Evolutionary conservation across 2,113 vertebrate species (phyloP).

Genomic region (Erythrocebus patas): DNA sequence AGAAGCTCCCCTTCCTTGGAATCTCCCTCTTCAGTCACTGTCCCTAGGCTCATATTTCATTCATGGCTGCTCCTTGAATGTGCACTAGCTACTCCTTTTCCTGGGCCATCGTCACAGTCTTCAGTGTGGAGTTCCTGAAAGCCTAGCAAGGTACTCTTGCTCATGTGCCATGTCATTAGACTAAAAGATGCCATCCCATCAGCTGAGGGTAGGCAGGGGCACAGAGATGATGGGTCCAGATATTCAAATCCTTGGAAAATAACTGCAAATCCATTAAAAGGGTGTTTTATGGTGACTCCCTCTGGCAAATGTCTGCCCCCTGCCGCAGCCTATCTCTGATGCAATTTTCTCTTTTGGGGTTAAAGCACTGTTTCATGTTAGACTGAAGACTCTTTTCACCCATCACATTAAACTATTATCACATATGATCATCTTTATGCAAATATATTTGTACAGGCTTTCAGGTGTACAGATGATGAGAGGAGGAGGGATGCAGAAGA

Average conservation of each 20-base stretch:
- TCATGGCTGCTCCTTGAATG: neutral
- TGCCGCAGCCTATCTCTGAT: neutral
- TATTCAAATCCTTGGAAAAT: neutral
- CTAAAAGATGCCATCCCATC: neutral
- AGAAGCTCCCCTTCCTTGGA: neutral
- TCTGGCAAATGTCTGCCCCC: neutral
- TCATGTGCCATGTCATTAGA: neutral
- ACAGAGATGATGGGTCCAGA: neutral
- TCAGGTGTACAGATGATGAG: neutral
- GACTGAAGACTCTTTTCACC: neutral
- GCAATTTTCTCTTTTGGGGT: neutral
- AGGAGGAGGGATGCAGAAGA: accelerated
- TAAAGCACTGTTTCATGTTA: neutral
- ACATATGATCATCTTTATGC: neutral
- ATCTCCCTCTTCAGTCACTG: neutral
- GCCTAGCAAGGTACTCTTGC: neutral
- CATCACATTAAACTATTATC: neutral
- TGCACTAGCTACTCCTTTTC: neutral
- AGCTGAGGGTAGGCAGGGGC: neutral
- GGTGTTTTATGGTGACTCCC: neutral
- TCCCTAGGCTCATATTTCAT: neutral
- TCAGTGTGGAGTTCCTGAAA: neutral
- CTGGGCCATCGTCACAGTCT: accelerated
- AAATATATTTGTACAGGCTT: neutral
- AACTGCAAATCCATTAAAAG: neutral